Evolutionary conservation across 2,797 vertebrate genomes (phyloP).

Genomic region (Lutjanus campechanus): DNA sequence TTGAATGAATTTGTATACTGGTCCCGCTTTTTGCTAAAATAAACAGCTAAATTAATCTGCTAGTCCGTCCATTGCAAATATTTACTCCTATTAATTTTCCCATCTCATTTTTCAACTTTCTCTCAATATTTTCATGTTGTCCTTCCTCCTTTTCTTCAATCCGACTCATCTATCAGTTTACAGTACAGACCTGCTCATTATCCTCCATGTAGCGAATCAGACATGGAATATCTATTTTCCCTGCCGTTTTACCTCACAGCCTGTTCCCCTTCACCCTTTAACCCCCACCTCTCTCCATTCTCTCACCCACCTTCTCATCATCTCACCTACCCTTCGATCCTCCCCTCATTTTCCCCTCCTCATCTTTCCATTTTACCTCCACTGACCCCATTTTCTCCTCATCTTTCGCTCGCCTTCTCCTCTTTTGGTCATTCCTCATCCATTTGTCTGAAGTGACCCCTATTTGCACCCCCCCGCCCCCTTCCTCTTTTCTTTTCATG

Average conservation of each 20-base stretch:
- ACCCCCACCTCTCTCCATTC: conserved; percentile 7
- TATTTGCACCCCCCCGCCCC: conserved; percentile 35
- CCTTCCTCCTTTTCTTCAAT: not conserved
- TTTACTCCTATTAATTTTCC: not conserved
- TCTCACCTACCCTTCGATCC: conserved; percentile 27
- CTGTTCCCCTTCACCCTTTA: conserved; percentile 16
- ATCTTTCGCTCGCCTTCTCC: conserved; percentile 42
- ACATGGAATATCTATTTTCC: conserved; percentile 15
- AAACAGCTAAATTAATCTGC: not conserved
- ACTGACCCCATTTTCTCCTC: conserved; percentile 66
- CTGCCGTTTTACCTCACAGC: not conserved
- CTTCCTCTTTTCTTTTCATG: conserved; percentile 24
- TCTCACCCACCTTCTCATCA: conserved; percentile 16
- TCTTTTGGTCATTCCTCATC: conserved; percentile 59
- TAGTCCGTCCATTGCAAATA: not conserved
- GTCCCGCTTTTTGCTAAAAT: not conserved
- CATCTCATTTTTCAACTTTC: not conserved
- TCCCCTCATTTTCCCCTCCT: conserved; percentile 43
- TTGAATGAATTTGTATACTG: not conserved
- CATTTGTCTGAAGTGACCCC: conserved; percentile 60
- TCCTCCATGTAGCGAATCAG: not conserved
- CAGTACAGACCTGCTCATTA: conserved; percentile 16
- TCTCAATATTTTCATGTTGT: not conserved
- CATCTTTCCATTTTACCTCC: conserved; percentile 58
- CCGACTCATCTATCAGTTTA: not conserved